Percentiles rank a stretch among this genome's conserved stretches.
These are phyloP conservation scores for Drosophila neocordata DNA, from an alignment of 1,140 invertebrate genomes.

Conservation along the genomic window DNA sequence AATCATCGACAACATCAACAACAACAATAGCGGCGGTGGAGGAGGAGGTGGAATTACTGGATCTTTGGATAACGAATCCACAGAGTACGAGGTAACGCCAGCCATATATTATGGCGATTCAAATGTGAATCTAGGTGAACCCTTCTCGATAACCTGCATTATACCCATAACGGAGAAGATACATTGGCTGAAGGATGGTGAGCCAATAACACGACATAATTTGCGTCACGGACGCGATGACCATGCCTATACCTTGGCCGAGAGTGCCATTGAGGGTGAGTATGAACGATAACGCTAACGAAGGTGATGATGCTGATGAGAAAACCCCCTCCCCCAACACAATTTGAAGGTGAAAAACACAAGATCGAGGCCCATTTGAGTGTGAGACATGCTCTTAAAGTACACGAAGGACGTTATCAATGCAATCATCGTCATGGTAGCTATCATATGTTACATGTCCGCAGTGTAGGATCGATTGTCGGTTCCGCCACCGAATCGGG, in stretches of 20 bases:
- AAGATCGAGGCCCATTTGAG: constrained; percentile 77
- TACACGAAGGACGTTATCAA: constrained; percentile 80
- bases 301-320: neutral
- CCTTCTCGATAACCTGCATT: constrained; percentile 78
- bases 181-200: constrained; percentile 74
- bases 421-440: constrained; percentile 64
- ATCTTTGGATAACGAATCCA: constrained; percentile 35
- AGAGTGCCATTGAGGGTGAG: constrained; percentile 75
- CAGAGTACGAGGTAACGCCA: constrained; percentile 49
- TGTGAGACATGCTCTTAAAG: constrained; percentile 73
- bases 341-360: constrained; percentile 73
- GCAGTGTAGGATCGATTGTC: constrained; percentile 18
- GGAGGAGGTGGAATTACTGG: constrained; percentile 1
- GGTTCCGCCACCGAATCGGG: constrained; percentile 66
- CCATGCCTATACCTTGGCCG: constrained; percentile 67
- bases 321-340: neutral
- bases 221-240: constrained; percentile 77
- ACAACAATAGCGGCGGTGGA: constrained; percentile 16
- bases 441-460: constrained; percentile 64
- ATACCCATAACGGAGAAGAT: constrained; percentile 77
- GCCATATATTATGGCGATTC: constrained; percentile 76
- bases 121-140: constrained; percentile 70
- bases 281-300: constrained; percentile 36
- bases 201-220: constrained; percentile 76
- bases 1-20: constrained; percentile 27